Evolutionary conservation across 2,797 vertebrate genomes (phyloP), one percentile per base, ranked within the genome.

Genomic region (Peromyscus melanophrys): DNA sequence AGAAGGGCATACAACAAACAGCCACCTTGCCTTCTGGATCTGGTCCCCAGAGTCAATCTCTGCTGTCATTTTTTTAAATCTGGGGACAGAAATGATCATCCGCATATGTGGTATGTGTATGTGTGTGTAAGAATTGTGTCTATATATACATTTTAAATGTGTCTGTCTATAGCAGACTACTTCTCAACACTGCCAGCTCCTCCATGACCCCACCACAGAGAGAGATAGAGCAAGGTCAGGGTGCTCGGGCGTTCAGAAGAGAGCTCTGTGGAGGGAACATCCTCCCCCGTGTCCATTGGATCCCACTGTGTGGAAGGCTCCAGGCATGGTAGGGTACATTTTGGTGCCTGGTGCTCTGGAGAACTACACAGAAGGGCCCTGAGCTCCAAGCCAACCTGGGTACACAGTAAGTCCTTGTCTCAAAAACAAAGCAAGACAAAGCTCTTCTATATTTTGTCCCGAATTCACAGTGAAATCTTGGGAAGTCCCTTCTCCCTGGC

Each of bases 231-330:
- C 34, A 83, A 59, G 10, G 46, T 46, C 49, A 71, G 88, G 55
- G 29, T 31, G 23, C 29, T 23, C 25, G 2, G 61, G 12, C n/a
- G 34, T 17, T 6, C 1, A 46, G 16, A 27, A 49, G 87, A 67
- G 16, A 75, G 81, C 78, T 8, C 40, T 3, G 0, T 0, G 43
- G 29, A 69, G 55, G 3, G 34, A 73, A 19, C 14, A 8, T n/a
- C 73, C 77, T 67, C 25, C 34, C 14, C 69, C 27, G 6, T 40
- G 17, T 31, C 63, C 57, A 61, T 83, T n/a, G 52, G 27, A 31
- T 6, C 31, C 25, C 31, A 19, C 49, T 3, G 0, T 1, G 25
- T 2, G 8, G n/a, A 19, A 23, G 4, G 19, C 6, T 90, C 16
- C n/a, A 34, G 37, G 25, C 31, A 31, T 34, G 59, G 27, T 43